Conservation (phyloP, 2,797 vertebrate genomes). For the Sciurus vulgaris region DNA sequence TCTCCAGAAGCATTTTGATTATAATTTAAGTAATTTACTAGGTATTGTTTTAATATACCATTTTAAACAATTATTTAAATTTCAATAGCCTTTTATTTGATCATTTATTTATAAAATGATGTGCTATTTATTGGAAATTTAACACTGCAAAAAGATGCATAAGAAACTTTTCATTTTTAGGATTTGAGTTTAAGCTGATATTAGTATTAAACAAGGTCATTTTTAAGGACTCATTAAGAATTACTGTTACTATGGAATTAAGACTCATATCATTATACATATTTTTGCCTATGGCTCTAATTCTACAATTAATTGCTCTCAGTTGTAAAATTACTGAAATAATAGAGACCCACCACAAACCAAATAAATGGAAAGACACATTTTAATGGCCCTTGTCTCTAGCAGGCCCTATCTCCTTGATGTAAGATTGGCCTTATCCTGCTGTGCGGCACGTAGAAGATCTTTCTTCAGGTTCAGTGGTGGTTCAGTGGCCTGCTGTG, state of each 20-base stretch:
- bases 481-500: slow-evolving; percentile 55
- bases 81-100: not conserved
- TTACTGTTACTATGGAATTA: slow-evolving; percentile 18
- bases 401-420: not conserved
- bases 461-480: slow-evolving; percentile 58
- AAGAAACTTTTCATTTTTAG: not conserved
- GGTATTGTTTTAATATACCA: not conserved
- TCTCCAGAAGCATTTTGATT: not conserved
- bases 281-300: not conserved
- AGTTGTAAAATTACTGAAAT: slow-evolving; percentile 8
- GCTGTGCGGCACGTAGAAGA: slow-evolving; percentile 14
- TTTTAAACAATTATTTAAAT: not conserved
- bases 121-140: not conserved
- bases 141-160: not conserved
- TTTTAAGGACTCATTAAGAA: slow-evolving; percentile 18
- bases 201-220: not conserved
- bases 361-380: slow-evolving; percentile 18
- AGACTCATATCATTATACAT: not conserved
- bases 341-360: not conserved
- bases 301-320: not conserved
- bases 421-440: slow-evolving; percentile 21
- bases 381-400: slow-evolving; percentile 20
- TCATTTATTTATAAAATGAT: not conserved
- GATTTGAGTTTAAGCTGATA: not conserved
- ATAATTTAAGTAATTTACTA: not conserved